Evolutionary conservation across 2,888 invertebrate genomes (phyloP).

Genomic region (Octodonta nipae): DNA sequence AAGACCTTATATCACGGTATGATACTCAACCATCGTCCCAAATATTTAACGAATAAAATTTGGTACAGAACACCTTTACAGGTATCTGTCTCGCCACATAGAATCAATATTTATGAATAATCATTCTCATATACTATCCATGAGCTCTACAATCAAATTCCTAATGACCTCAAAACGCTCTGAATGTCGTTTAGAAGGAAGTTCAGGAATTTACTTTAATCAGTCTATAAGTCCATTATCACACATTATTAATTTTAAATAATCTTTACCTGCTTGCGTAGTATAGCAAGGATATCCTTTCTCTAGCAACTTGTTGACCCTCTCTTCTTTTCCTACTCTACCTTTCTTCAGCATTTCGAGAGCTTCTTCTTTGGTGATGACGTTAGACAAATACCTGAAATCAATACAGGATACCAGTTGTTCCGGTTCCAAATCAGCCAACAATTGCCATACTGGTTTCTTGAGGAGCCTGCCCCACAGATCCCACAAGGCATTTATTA

Average conservation of each 20-base stretch:
- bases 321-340: constrained; percentile 42
- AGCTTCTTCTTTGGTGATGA: constrained; percentile 71
- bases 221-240: too few species aligned
- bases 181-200: too few species aligned
- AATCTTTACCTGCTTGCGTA: constrained; percentile 66
- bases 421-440: constrained; percentile 74
- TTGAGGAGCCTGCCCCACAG: constrained; percentile 72
- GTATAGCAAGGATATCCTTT: constrained; percentile 79
- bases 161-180: too few species aligned
- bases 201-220: too few species aligned
- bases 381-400: constrained; percentile 73
- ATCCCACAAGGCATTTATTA: constrained; percentile 87
- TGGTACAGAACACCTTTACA: too few species aligned
- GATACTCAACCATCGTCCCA: too few species aligned
- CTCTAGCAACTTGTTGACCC: constrained; percentile 48
- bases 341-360: constrained; percentile 51
- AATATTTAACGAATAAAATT: too few species aligned
- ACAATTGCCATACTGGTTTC: constrained; percentile 77
- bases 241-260: constrained; percentile 4
- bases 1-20: too few species aligned
- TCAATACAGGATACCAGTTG: constrained; percentile 74
- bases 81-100: too few species aligned
- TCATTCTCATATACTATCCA: too few species aligned
- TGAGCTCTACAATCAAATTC: too few species aligned
- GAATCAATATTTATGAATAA: too few species aligned